Percentiles rank a stretch among this genome's conserved stretches.
phyloP scores from a whole-genome alignment of 1,140 invertebrate species.

The Prorops nasuta region DNA sequence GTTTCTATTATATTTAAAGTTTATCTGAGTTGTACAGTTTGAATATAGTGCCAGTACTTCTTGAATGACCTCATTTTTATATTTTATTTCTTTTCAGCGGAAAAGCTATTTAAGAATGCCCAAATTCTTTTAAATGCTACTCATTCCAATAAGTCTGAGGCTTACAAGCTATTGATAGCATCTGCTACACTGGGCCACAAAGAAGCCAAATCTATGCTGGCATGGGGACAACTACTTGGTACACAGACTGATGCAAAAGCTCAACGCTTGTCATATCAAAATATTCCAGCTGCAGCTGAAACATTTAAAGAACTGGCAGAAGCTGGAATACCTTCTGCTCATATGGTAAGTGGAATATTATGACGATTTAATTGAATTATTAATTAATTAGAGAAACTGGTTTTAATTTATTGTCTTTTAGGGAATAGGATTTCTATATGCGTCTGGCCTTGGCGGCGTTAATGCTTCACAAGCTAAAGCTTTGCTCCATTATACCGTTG shows the following conservation, averaged over 20 bases:
- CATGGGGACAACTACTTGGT: constrained; percentile 85
- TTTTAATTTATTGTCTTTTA: constrained; percentile 47
- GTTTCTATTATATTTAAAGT: background rate
- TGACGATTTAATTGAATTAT: background rate
- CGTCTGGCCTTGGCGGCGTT: constrained; percentile 76
- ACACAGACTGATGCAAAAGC: constrained; percentile 55
- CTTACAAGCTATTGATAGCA: constrained; percentile 67
- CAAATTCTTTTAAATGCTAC: constrained; percentile 66
- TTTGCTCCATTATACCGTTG: constrained; percentile 88
- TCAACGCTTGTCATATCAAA: constrained; percentile 62
- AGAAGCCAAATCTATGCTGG: constrained; percentile 78
- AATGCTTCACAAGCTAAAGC: constrained; percentile 87
- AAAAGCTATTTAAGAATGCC: constrained; percentile 67
- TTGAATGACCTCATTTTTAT: background rate
- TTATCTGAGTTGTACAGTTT: background rate
- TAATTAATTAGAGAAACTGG: background rate
- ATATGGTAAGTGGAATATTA: constrained; percentile 67
- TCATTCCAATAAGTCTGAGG: constrained; percentile 64
- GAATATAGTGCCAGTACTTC: background rate
- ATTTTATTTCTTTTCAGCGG: constrained; percentile 55
- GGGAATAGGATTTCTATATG: constrained; percentile 88
- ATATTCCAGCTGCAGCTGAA: constrained; percentile 72
- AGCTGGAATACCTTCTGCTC: constrained; percentile 81
- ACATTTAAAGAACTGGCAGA: constrained; percentile 78
- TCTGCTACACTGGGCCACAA: constrained; percentile 78